phyloP scores from a whole-genome alignment of 2,113 vertebrate species.

The Pelmatolapia mariae region DNA sequence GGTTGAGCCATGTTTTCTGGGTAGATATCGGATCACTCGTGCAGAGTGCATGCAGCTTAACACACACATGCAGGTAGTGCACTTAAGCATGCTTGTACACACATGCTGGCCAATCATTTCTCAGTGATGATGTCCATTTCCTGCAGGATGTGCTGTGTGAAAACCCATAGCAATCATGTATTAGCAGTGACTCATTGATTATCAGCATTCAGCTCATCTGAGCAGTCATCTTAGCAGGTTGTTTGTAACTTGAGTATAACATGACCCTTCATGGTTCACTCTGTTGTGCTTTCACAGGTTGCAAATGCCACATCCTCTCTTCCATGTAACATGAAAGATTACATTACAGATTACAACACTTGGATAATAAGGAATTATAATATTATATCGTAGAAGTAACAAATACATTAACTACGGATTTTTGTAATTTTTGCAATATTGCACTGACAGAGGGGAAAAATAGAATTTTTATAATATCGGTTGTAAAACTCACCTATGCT shows the following conservation, averaged over 20 bases:
- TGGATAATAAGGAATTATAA: not conserved
- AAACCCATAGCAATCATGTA: not conserved
- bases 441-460: not conserved
- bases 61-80: not conserved
- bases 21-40: not conserved
- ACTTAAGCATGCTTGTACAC: not conserved
- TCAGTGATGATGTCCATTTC: slow-evolving; percentile 35
- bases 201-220: not conserved
- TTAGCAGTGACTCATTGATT: not conserved
- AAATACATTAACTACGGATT: not conserved
- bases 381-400: not conserved
- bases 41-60: not conserved
- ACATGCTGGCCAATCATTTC: not conserved
- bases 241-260: not conserved
- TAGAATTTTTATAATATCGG: not conserved
- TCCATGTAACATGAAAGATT: not conserved
- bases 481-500: not conserved
- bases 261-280: not conserved
- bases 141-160: slow-evolving; percentile 22
- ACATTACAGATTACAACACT: not conserved
- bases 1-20: slow-evolving; percentile 1
- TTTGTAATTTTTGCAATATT: not conserved
- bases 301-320: not conserved
- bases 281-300: not conserved
- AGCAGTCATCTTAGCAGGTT: not conserved